Evolutionary conservation across 2,888 invertebrate genomes (phyloP), one percentile per base, ranked within the genome.

Genomic region (Ischnus inquisitorius): DNA sequence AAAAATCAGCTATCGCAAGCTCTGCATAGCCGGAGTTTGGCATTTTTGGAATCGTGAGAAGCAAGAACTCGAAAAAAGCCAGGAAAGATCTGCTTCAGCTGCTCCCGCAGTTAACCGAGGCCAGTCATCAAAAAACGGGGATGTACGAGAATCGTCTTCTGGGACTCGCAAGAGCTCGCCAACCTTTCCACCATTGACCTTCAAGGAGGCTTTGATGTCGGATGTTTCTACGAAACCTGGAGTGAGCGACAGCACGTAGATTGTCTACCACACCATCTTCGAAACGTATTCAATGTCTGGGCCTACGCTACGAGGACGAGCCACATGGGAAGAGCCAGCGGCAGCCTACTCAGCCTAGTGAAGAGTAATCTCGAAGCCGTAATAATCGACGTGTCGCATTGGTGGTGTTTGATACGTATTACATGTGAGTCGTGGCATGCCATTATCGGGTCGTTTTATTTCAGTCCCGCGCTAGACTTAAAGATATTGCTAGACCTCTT

Each of bases 201-300:
- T n/a, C 64, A 10, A 5, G 65, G 43, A 14, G 3, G 6, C 39
- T 46, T 51, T 16, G 77, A 77, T 19, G 43, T 77, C n/a, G 39
- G 65, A 19, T 64, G 65, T 19, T 19, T 54, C 14, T 51, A 43
- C 25, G 77, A 77, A 34, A 67, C 67, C 25, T 77, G 77, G 77
- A 46, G 65, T 8, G 54, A 65, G 22, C 65, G 51, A 10, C 12
- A 28, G 12, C 75, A 46, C 2, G 12, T 34, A 5, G 14, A 19
- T 16, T 54, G 34, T 14, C 51, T 54, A 19, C 57, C 77, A n/a
- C 12, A 25, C 1, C 22, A n/a, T 1, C 39, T 67, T 8, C 14
- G 51, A 16, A 34, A 67, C 19, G 14, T 14, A 5, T 54, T 57
- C 39, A 51, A 19, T 39, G 25, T 28, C 10, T 54, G 48, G 48